Base-by-base conservation (phyloP, 2,113 vertebrate species). In the Condylura cristata region DNA sequence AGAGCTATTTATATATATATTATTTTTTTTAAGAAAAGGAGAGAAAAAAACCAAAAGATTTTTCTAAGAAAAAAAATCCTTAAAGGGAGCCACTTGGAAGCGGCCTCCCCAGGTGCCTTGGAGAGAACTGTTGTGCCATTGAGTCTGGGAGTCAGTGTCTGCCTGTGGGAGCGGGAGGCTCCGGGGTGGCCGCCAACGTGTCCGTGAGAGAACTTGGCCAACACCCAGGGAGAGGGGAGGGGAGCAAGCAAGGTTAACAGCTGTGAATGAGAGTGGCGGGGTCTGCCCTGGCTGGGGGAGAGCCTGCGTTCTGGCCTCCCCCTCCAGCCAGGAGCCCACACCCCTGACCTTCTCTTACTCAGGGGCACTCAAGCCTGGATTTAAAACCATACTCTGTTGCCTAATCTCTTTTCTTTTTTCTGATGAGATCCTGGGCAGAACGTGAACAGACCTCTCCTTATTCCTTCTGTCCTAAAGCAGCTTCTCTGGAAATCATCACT, bases 1-100 rank as follows among this genome's bases (percentile, higher is more conserved):
- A 98, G 98, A 98, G 96, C 96, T 98, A 98, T 98, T 98, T 98
- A 95, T 82, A 86, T 93, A 85, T 74, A 70, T 87, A 86, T 95
- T 75, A n/a, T 98, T 97, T 98, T 98, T 97, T 98, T 95, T 84
- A 97, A 98, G 94, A 97, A 97, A 97, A 94, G 18, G 17, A 46
- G 66, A 66, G 44, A 22, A 85, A 94, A 98, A 98, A 98, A 97
- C 92, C 97, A 97, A 97, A 98, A 96, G 90, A 80, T 95, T 96
- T 94, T 97, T 96, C 94, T 86, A 75, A 9, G 11, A 58, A 51
- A 71, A 92, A 94, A 95, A 85, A 58, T 93, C 85, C 87, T 96
- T 94, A 53, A 94, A 88, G 94, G 85, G 95, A 92, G 96, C 93
- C 96, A 95, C 94, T 91, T 94, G 37, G 37, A 97, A 96, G 96